Evolutionary conservation across 2,113 vertebrate species (phyloP).

Genomic region (Sula dactylatra): DNA sequence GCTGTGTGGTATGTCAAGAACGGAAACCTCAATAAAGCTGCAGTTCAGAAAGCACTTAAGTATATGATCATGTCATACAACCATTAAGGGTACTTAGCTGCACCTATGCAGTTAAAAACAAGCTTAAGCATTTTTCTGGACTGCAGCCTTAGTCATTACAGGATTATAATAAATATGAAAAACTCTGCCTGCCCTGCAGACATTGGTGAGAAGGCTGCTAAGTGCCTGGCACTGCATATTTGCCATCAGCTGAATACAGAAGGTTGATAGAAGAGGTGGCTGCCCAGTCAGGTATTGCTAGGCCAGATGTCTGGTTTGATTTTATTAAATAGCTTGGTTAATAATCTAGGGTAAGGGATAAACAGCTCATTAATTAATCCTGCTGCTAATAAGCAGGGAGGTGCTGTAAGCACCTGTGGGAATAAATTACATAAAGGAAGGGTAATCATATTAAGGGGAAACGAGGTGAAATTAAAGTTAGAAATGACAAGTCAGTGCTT

Average conservation of each 20-base stretch:
- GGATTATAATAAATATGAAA: background rate
- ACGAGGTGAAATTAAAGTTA: background rate
- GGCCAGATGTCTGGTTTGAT: background rate
- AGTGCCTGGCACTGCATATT: background rate
- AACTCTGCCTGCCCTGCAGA: background rate
- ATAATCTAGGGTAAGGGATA: background rate
- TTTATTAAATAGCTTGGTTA: slow-evolving; percentile 4
- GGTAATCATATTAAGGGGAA: background rate
- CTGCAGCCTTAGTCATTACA: background rate
- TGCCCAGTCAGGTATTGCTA: background rate
- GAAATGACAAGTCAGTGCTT: background rate
- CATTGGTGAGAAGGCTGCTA: background rate
- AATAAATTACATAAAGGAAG: background rate
- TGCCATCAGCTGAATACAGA: background rate
- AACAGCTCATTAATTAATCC: slow-evolving; percentile 13
- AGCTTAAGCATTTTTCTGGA: background rate
- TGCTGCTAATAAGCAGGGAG: background rate
- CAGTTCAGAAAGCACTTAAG: background rate
- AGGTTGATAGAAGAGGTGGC: background rate
- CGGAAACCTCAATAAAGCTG: background rate
- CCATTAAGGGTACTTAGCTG: background rate
- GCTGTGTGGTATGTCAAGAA: background rate
- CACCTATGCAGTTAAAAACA: background rate
- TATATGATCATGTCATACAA: background rate
- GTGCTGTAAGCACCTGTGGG: background rate